Base-by-base conservation (phyloP, 2,113 vertebrate species). In the Microtus oregoni region DNA sequence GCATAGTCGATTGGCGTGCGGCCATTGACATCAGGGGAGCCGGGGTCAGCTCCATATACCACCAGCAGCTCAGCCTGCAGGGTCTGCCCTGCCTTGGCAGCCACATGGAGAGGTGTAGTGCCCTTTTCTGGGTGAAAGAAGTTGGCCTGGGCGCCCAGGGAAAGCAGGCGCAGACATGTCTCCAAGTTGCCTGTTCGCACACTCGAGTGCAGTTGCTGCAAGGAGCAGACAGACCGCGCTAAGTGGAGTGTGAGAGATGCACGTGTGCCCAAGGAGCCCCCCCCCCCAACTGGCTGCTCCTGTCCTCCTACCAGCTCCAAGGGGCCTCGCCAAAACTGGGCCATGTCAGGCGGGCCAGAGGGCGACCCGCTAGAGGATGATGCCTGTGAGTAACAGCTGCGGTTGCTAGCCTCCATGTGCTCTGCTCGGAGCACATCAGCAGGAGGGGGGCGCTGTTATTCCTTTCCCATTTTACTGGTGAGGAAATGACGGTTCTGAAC, bases 71-170 rank as follows among this genome's bases (percentile, higher is more conserved):
- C 99, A 0, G 99, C 99, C 97, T 99, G 99, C 91, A 99, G 98
- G 61, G 99, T 99, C 98, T 99, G 99, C 1, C 99, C 99, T 0
- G 99, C 99, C 97, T 99, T 99, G 97, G 99, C 99, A 0, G 99
- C 99, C 86, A 99, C 99, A 0, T 99, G 99, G 91, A 99, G 97
- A 0, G 99, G 99, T 0, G 99, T 99, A 44, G 99, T 99, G 94
- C 99, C 99, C 97, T 99, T 99, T 97, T 99, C 99, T 97, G 99
- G 99, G 97, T 99, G 99, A 98, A 99, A 99, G 98, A 99, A 99
- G 99, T 99, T 99, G 98, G 99, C 99, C 97, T 99, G 99, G 63
- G 99, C 99, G 0, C 99, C 99, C 83, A 99, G 99, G 5, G 99
- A 99, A 88, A 99, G 98, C 95, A 99, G 98, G 92, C 99, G 99